These are phyloP conservation scores for Laupala kohalensis DNA, from an alignment of 1,140 invertebrate species.

Conservation along the genomic window DNA sequence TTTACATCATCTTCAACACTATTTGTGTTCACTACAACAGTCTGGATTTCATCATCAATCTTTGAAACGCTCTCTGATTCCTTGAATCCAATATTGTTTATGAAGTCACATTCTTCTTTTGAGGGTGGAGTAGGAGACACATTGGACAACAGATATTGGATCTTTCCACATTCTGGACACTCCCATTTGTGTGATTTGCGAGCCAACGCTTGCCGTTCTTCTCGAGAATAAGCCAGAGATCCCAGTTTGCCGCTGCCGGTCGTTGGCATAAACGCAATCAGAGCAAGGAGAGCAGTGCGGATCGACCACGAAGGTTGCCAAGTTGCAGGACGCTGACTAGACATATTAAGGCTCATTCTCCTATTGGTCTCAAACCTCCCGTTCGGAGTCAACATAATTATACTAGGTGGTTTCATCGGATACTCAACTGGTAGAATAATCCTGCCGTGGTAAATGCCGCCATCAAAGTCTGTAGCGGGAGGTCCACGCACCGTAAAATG, in stretches of 20 bases:
- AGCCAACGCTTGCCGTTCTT: conserved; percentile 70
- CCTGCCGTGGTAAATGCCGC: conserved; percentile 80
- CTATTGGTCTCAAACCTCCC: conserved; percentile 88
- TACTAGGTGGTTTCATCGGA: conserved; percentile 94
- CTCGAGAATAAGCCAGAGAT: conserved; percentile 70
- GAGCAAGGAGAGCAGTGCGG: conserved; percentile 77
- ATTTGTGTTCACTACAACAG: no score
- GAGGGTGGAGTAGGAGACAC: no score
- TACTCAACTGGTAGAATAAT: conserved; percentile 86
- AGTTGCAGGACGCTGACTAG: conserved; percentile 92
- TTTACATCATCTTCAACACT: no score
- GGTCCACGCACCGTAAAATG: conserved; percentile 91
- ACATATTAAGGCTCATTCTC: conserved; percentile 93
- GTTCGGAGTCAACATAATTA: conserved; percentile 75
- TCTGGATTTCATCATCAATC: no score
- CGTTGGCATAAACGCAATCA: conserved; percentile 92
- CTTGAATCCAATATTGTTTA: no score
- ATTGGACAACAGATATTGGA: no score
- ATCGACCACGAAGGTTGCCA: conserved; percentile 98
- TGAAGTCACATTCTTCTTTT: no score
- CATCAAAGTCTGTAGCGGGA: conserved; percentile 73
- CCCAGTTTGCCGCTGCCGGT: conserved; percentile 77
- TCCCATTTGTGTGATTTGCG: no score
- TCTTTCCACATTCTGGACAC: no score
- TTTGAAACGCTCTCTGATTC: no score